Percentiles rank a stretch among this genome's conserved stretches.
phyloP scores from a whole-genome alignment of 2,888 invertebrate genomes.

The Epistrophella euchroma region DNA sequence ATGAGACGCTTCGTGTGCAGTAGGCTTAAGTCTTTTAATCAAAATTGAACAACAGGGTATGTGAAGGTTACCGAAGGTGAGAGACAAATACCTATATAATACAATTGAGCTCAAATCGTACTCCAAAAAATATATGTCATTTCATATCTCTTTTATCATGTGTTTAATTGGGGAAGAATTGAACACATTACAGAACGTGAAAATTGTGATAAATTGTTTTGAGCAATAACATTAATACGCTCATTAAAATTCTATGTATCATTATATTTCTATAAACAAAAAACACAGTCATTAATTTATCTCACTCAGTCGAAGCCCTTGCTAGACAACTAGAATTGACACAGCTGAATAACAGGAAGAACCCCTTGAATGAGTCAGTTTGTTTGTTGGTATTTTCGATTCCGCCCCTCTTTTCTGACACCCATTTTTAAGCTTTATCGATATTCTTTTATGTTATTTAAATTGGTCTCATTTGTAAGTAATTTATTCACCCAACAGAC shows the following conservation, averaged over 20 bases:
- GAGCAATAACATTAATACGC: background rate
- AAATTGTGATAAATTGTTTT: background rate
- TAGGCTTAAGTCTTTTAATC: too few species aligned
- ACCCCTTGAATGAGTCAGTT: conserved; percentile 47
- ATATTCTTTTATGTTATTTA: conserved; percentile 17
- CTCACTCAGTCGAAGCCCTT: background rate
- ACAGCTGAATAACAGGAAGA: conserved; percentile 38
- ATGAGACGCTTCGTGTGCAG: too few species aligned
- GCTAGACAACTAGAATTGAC: conserved; percentile 4
- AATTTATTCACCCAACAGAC: conserved; percentile 60
- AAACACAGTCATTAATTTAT: conserved; percentile 21
- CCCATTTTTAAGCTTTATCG: conserved; percentile 38
- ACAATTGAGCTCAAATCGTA: too few species aligned
- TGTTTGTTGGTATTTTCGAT: background rate
- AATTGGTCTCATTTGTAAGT: conserved; percentile 26
- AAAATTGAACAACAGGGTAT: too few species aligned
- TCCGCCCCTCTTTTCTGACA: conserved; percentile 12
- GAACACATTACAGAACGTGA: background rate
- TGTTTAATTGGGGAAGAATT: too few species aligned
- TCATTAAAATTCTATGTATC: conserved; percentile 9
- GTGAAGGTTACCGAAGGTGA: too few species aligned
- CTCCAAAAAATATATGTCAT: too few species aligned
- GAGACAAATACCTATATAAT: too few species aligned
- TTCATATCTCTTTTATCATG: too few species aligned
- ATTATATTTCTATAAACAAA: conserved; percentile 1